phyloP scores from a whole-genome alignment of 2,797 vertebrate genomes.

The Lerista edwardsae region DNA sequence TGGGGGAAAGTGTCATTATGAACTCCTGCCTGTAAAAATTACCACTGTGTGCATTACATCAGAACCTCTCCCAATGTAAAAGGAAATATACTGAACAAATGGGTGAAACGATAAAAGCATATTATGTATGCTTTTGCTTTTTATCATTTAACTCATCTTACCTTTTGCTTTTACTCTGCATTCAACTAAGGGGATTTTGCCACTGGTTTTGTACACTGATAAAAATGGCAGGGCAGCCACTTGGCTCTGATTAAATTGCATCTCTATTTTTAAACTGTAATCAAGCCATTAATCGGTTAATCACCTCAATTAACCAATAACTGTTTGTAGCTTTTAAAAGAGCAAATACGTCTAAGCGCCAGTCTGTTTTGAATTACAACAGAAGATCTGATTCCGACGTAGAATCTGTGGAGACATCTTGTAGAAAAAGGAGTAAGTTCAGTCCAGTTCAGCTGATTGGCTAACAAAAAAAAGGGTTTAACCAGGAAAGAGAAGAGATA shows the following conservation, averaged over 20 bases:
- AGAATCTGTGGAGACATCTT: neutral
- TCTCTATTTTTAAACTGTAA: constrained; percentile 20
- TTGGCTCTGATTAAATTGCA: constrained; percentile 13
- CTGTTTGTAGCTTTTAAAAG: constrained; percentile 6
- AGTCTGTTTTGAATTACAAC: neutral
- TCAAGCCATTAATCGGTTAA: constrained; percentile 32
- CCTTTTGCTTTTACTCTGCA: neutral
- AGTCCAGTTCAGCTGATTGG: too few relatives aligned
- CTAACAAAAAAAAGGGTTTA: too few relatives aligned
- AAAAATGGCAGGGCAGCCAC: neutral
- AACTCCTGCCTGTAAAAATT: too few relatives aligned
- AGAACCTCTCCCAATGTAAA: neutral
- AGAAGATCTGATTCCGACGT: neutral
- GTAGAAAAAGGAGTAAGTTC: neutral
- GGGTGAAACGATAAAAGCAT: neutral
- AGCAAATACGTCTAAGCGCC: constrained; percentile 2
- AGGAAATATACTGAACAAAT: neutral
- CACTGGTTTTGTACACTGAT: neutral
- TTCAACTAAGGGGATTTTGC: neutral
- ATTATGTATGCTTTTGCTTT: neutral
- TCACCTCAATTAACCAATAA: constrained; percentile 30
- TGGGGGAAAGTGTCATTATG: too few relatives aligned
- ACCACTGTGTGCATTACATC: neutral
- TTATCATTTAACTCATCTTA: neutral
- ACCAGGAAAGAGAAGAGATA: neutral